phyloP scores from a whole-genome alignment of 2,113 vertebrate species.

The Todiramphus chloris region DNA sequence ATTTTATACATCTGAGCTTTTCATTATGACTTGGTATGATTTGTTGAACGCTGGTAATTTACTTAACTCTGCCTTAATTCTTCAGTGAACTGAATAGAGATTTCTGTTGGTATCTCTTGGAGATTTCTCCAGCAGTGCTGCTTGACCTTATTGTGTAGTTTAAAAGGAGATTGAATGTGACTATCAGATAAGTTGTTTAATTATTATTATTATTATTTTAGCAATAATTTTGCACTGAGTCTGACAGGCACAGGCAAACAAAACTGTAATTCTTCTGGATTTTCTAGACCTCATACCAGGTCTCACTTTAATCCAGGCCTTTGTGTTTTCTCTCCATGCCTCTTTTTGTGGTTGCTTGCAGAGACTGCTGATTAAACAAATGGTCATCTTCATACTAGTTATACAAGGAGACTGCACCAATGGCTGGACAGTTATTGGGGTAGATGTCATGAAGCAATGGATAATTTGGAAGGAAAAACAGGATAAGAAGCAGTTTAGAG shows the following conservation, averaged over 20 bases:
- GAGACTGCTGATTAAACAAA: neutral
- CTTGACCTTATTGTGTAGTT: neutral
- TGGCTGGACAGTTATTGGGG: neutral
- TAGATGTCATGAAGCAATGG: neutral
- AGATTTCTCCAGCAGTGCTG: neutral
- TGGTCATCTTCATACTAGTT: neutral
- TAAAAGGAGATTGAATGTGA: neutral
- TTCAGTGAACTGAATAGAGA: neutral
- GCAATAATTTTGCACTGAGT: neutral
- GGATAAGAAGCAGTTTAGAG: neutral
- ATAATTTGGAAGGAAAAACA: neutral
- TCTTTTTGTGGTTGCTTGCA: neutral
- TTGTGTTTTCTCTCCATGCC: neutral
- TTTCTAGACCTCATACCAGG: neutral
- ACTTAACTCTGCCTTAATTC: neutral
- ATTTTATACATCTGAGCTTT: neutral
- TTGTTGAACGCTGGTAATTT: constrained; percentile 10
- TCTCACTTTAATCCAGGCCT: neutral
- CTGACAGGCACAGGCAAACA: neutral
- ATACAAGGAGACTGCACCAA: neutral
- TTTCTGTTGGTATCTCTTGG: neutral
- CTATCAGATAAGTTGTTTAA: neutral
- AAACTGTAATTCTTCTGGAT: neutral
- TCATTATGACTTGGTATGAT: neutral
- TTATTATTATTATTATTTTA: neutral